Evolutionary conservation across 2,113 vertebrate species (phyloP).

Genomic region (Barnardius zonarius): DNA sequence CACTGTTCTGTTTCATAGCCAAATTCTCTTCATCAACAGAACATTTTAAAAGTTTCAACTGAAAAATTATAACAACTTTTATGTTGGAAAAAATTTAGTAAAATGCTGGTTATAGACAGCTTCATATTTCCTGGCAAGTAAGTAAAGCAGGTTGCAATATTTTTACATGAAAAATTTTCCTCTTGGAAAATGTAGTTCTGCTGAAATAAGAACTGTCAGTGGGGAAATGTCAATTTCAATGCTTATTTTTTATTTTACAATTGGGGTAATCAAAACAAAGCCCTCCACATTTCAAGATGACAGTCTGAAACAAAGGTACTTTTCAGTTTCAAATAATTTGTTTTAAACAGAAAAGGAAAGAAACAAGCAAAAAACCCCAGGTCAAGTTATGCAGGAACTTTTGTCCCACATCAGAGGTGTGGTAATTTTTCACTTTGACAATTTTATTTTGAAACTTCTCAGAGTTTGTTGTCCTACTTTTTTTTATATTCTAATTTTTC

Average conservation of each 20-base stretch:
- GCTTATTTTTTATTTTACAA: not conserved
- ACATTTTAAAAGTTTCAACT: conserved; percentile 6
- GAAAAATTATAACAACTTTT: conserved; percentile 9
- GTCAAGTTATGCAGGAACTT: not conserved
- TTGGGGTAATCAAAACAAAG: not conserved
- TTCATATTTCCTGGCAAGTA: conserved; percentile 49
- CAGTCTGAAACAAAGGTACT: not conserved
- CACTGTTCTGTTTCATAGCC: conserved; percentile 18
- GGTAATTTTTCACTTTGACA: not conserved
- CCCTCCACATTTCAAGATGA: not conserved
- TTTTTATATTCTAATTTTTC: not conserved
- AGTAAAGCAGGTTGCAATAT: conserved; percentile 27
- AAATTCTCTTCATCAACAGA: not conserved
- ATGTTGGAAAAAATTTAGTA: conserved; percentile 10
- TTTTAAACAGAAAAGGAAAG: not conserved
- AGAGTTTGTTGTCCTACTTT: not conserved
- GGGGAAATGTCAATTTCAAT: not conserved
- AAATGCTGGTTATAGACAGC: not conserved
- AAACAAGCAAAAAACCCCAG: not conserved
- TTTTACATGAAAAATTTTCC: conserved; percentile 18
- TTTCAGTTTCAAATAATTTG: not conserved
- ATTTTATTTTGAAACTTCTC: not conserved
- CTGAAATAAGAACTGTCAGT: conserved; percentile 22
- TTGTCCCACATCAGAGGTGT: not conserved
- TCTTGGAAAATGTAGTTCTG: conserved; percentile 44